Evolutionary conservation across 2,888 invertebrate genomes (phyloP).

Genomic region (Phengaris arion): DNA sequence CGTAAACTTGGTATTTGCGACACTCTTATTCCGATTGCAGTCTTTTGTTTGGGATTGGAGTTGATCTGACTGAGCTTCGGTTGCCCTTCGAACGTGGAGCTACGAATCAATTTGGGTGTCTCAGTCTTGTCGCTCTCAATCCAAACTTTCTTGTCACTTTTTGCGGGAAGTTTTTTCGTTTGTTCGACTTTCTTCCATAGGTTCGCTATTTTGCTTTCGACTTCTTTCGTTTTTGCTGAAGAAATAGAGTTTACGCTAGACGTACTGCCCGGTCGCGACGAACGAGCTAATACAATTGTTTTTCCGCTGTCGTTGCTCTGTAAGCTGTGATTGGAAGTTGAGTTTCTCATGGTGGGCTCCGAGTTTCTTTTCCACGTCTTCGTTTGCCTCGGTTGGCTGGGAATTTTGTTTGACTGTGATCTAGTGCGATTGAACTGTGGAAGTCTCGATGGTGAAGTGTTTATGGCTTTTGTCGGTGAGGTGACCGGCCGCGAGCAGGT

Average conservation of each 20-base stretch:
- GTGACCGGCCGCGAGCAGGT: slow-evolving; percentile 43
- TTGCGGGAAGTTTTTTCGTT: slow-evolving; percentile 79
- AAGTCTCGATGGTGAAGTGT: slow-evolving; percentile 70
- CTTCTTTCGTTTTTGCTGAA: slow-evolving; percentile 80
- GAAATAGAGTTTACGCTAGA: slow-evolving; percentile 82
- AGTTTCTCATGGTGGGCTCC: slow-evolving; percentile 67
- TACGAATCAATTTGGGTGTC: slow-evolving; percentile 75
- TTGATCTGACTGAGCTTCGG: slow-evolving; percentile 59
- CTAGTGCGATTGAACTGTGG: slow-evolving; percentile 59
- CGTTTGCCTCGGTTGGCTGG: slow-evolving; percentile 43
- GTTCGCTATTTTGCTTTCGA: slow-evolving; percentile 88
- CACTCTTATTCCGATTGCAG: slow-evolving; percentile 68
- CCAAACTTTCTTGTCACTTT: slow-evolving; percentile 82
- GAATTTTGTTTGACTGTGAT: slow-evolving; percentile 52
- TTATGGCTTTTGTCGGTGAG: slow-evolving; percentile 50
- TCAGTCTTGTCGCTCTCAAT: slow-evolving; percentile 69
- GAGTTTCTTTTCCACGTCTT: slow-evolving; percentile 47
- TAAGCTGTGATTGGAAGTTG: slow-evolving; percentile 78
- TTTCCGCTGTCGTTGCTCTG: slow-evolving; percentile 76
- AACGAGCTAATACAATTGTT: slow-evolving; percentile 62
- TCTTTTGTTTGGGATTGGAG: slow-evolving; percentile 69
- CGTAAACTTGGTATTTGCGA: slow-evolving; percentile 70
- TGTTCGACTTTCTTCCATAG: slow-evolving; percentile 90
- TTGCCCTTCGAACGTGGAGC: slow-evolving; percentile 83
- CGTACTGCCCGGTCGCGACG: slow-evolving; percentile 65